Base-by-base conservation (phyloP, 2,888 invertebrate species). In the Nomada ferruginata region DNA sequence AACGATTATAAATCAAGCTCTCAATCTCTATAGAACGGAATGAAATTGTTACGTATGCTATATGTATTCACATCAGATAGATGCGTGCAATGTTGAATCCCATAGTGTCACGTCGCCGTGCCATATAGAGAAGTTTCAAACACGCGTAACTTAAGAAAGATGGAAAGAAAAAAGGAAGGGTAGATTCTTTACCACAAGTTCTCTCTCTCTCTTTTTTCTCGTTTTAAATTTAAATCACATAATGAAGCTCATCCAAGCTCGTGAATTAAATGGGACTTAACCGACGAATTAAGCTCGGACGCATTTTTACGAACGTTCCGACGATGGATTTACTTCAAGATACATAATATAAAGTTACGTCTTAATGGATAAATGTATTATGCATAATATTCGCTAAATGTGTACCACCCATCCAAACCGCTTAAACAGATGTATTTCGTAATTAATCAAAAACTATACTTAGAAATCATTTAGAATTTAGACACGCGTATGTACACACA, bases 1-100 rank as follows among this genome's bases (percentile, higher is more conserved):
- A 57, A 79, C 23, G 57, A 71, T 81, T 79, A 78, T 84, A 85
- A 85, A 86, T 89, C 79, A 83, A 89, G 84, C 77, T 79, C 64
- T 81, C 23, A 18, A 81, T 55, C 65, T 70, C 83, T 85, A 20
- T 82, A 79, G 76, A 59, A 13, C 57, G n/a, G 11, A n/a, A 75
- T 64, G 68, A 69, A 84, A 52, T 53, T 69, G 13, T 47, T 47
- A 29, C 7, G 29, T 29, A 29, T 29, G 29, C 0, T 29, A 29
- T 29, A 29, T 29, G 29, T 64, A n/a, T 47, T 71, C 55, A 69
- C 26, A 10, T 2, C 9, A 42, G 68, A 75, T 52, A 83, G 73
- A 52, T 55, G 53, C 55, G 44, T 61, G 53, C 11, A 23, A 61
- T 36, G 23, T 53, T 55, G 65, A 53, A 61, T 7, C 29, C 66